Base-by-base conservation (phyloP, 1,140 invertebrate species). In the Ephestia elutella region DNA sequence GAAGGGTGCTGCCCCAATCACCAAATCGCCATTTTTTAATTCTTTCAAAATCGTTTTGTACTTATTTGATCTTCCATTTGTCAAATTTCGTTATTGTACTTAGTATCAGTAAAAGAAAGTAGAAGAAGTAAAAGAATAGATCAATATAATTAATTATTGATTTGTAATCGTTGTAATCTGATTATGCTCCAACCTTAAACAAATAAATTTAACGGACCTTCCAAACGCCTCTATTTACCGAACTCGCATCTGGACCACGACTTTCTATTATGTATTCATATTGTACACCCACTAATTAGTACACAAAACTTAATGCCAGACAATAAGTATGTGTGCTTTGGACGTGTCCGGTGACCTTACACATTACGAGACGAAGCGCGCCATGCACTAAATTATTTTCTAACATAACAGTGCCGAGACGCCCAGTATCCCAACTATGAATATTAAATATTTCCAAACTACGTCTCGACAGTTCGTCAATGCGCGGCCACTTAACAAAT, bases 261-360 rank as follows among this genome's bases (percentile, higher is more conserved):
- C 80, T 82, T 86, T 84, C 83, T 83, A 85, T 86, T 83, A 82
- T 70, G 78, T 86, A 88, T 86, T 82, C 81, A 77, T 83, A 83
- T 78, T 81, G 78, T 71, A 78, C 83, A 80, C 80, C 78, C 75
- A 86, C 86, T 88, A 88, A 88, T 88, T 88, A 84, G 82, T 88
- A 86, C 78, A 86, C 83, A 87, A 83, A 82, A 79, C 73, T 78
- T 73, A 85, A 83, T 80, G 71, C 74, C 70, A 84, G 76, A 82
- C 80, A 84, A 82, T 82, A 71, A 75, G 71, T 70, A 62, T 75
- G 70, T 78, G 64, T 69, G 69, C 67, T 66, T 68, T 73, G 57
- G 63, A 62, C 69, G 71, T 77, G 65, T 80, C 71, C 66, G 73
- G 75, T 85, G 75, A 80, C 77, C 73, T 78, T 80, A 73, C 69